Evolutionary conservation across 2,797 vertebrate genomes (phyloP).

Genomic region (Anableps anableps): DNA sequence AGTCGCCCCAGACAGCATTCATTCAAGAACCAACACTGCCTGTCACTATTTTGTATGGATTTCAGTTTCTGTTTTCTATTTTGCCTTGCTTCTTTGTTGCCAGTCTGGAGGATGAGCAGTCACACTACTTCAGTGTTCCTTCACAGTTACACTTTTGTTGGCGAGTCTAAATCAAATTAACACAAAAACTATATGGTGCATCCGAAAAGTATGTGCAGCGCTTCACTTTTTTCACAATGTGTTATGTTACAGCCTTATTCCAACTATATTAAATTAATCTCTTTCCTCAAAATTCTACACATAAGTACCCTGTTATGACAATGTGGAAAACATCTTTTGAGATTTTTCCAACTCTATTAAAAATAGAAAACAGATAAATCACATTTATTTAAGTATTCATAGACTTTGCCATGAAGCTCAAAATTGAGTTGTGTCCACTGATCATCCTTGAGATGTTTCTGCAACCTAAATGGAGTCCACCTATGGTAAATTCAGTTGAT

Average conservation of each 20-base stretch:
- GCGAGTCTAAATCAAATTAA: slow-evolving; percentile 48
- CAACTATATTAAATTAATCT: not conserved
- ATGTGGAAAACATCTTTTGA: too few relatives aligned
- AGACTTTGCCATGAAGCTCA: too few relatives aligned
- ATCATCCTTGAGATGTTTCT: too few relatives aligned
- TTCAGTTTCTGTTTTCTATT: not conserved
- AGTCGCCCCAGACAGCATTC: not conserved
- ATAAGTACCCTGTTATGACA: not conserved
- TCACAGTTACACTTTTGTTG: slow-evolving; percentile 46
- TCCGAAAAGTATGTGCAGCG: not conserved
- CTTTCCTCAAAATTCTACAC: too few relatives aligned
- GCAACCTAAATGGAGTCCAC: too few relatives aligned
- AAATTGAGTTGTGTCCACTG: too few relatives aligned
- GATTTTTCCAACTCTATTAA: too few relatives aligned
- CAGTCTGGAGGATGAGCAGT: slow-evolving; percentile 50
- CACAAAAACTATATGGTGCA: slow-evolving; percentile 31
- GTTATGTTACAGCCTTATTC: not conserved
- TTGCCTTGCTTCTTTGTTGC: slow-evolving; percentile 35
- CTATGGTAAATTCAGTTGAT: too few relatives aligned
- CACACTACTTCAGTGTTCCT: slow-evolving; percentile 46
- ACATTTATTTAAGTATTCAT: too few relatives aligned
- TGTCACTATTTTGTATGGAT: slow-evolving; percentile 21
- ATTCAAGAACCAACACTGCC: not conserved
- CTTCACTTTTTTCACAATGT: not conserved
- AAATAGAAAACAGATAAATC: too few relatives aligned